Evolutionary conservation across 2,797 vertebrate genomes (phyloP).

Genomic region (Podarcis lilfordi): DNA sequence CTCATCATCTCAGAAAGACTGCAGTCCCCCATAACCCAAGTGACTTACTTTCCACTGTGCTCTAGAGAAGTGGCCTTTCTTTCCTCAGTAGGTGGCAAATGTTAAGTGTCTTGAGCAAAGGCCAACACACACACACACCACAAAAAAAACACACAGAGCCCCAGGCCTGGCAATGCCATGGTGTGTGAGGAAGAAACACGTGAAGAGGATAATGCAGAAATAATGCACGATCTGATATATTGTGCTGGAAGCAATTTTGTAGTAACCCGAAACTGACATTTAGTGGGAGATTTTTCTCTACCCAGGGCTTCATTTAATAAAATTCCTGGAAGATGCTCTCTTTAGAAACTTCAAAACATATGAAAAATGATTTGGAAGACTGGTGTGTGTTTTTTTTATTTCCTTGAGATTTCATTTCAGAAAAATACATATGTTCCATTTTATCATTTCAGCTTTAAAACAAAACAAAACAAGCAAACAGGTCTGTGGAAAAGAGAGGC

Average conservation of each 20-base stretch:
- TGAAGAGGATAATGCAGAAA: conserved; percentile 31
- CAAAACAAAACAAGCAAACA: neutral
- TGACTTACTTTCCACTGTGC: neutral
- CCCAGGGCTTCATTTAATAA: conserved; percentile 43
- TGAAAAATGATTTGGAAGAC: conserved; percentile 42
- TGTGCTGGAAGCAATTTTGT: conserved; percentile 40
- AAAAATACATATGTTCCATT: conserved; percentile 62
- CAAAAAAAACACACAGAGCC: neutral
- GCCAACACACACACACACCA: neutral
- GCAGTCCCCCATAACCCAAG: neutral
- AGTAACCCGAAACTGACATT: conserved; percentile 36
- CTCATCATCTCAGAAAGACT: neutral
- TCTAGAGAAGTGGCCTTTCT: neutral
- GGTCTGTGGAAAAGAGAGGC: neutral
- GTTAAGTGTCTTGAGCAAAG: neutral
- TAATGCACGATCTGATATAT: conserved; percentile 47
- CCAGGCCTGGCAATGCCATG: conserved; percentile 18
- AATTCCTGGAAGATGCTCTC: conserved; percentile 58
- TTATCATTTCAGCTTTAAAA: conserved; percentile 69
- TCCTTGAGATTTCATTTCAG: conserved; percentile 59
- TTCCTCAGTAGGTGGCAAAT: neutral
- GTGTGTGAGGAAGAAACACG: conserved; percentile 21
- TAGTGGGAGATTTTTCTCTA: conserved; percentile 44
- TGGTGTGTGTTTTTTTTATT: conserved; percentile 21
- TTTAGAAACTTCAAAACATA: conserved; percentile 59